Base-by-base conservation (phyloP, 2,797 vertebrate species). In the Danio jaintianensis region DNA sequence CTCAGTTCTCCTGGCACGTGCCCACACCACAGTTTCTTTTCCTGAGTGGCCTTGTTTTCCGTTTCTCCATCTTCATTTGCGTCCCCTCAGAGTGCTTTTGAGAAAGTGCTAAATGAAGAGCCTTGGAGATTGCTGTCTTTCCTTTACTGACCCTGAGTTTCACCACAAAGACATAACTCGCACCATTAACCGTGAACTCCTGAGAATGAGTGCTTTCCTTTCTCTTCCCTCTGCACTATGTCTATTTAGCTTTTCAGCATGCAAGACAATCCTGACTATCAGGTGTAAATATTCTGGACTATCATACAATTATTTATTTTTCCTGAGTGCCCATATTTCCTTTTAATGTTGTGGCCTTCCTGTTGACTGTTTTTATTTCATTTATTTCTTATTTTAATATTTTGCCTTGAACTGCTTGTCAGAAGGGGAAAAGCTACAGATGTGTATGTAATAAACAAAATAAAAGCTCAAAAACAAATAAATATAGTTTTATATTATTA, bases 41-140 rank as follows among this genome's bases (percentile, higher is more conserved):
- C 45, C 36, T 70, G 40, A 16, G 50, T 79, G 66, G 20, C 67
- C 77, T 66, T 78, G 68, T 59, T 69, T 81, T 52, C 22, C 2
- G 2, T 75, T 70, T 83, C 58, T 81, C 74, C 22, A 52, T 78
- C 70, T 42, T 59, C 50, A 56, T 79, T 61, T 81, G 47, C 56
- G 13, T 81, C 53, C 61, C 13, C 58, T 64, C 66, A 2, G 68
- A 72, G 82, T 72, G 43, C 62, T 71, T 81, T 80, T 38, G 67
- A 73, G 42, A 59, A 52, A 75, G 86, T 85, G 75, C 38, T 87
- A 88, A 90, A 89, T 82, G 82, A 76, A 77, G 85, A 89, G 85
- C 88, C 89, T 92, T 91, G 89, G 86, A 86, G 89, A 90, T 89
- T 89, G 90, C 89, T 86, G 89, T 87, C 87, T 87, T 87, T 91